Evolutionary conservation across 2,888 invertebrate genomes (phyloP).

Genomic region (Sicus ferrugineus): DNA sequence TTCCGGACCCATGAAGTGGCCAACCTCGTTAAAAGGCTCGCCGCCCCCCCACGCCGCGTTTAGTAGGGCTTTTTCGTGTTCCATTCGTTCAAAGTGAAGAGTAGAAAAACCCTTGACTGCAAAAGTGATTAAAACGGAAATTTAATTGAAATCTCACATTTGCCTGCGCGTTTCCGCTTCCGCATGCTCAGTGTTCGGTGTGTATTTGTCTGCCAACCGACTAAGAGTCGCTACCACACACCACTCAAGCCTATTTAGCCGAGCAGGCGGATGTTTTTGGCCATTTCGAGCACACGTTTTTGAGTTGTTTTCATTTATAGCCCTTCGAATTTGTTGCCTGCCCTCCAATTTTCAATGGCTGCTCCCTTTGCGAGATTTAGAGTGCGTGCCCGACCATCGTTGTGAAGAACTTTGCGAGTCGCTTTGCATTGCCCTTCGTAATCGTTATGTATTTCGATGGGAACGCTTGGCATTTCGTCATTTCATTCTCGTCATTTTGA

Average conservation of each 20-base stretch:
- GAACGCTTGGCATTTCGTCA: slow-evolving; percentile 15
- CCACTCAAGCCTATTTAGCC: not conserved
- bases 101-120: slow-evolving; percentile 31
- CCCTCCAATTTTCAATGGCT: no score
- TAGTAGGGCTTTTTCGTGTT: slow-evolving; percentile 16
- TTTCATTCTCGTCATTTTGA: slow-evolving; percentile 17
- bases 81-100: slow-evolving; percentile 6
- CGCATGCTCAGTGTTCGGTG: slow-evolving; percentile 1
- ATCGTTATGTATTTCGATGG: not conserved
- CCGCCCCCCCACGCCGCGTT: not conserved
- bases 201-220: no score
- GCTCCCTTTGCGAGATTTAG: not conserved
- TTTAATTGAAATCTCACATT: slow-evolving; percentile 59
- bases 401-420: not conserved
- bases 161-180: slow-evolving; percentile 53
- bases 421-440: not conserved
- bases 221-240: no score
- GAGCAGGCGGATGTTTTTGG: not conserved
- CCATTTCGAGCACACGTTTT: not conserved
- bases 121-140: slow-evolving; percentile 57
- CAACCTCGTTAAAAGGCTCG: slow-evolving; percentile 6
- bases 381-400: not conserved
- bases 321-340: not conserved
- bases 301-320: not conserved
- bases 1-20: slow-evolving; percentile 6